Base-by-base conservation (phyloP, 2,797 vertebrate genomes). In the Dendrocincla fuliginosa region DNA sequence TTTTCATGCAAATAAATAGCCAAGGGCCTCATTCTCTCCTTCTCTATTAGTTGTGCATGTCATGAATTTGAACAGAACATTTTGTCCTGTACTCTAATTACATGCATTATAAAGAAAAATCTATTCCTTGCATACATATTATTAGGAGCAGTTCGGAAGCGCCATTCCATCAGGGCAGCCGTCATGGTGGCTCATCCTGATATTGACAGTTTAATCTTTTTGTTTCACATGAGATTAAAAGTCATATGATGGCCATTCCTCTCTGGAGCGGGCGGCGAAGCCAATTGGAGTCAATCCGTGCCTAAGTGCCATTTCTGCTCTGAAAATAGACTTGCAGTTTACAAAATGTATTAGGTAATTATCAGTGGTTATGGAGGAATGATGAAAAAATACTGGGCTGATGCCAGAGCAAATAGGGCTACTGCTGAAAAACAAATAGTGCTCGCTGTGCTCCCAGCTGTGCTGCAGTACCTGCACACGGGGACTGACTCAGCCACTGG, bases 1-100 rank as follows among this genome's bases (percentile, higher is more conserved):
- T 99, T 98, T 98, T 97, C 98, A 98, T 99, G 98, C 98, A 99
- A 99, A 99, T 99, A 98, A 98, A 98, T 98, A 98, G 95, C 98
- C 97, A 97, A 98, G 98, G 98, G 98, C 95, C 96, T 97, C 95
- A 93, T 97, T 97, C 95, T 97, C 93, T 97, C 89, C 96, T 96
- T 97, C 95, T 95, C 97, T 98, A 98, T 98, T 98, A 97, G 97
- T 85, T 95, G 96, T 96, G 95, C 97, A 96, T 97, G 98, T 98
- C 96, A 92, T 97, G 97, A 97, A 98, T 98, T 97, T 96, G 97
- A 98, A 98, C 96, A 97, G 98, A 98, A 97, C 96, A 94, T 96
- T 97, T 97, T 96, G 97, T 98, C 97, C 97, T 96, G 97, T 96
- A 83, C 96, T 98, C 97, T 98, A 98, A 98, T 99, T 98, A 98